Evolutionary conservation across 2,888 invertebrate species (phyloP), one percentile per base, ranked within the genome.

Genomic region (Rotaria magnacalcarata): DNA sequence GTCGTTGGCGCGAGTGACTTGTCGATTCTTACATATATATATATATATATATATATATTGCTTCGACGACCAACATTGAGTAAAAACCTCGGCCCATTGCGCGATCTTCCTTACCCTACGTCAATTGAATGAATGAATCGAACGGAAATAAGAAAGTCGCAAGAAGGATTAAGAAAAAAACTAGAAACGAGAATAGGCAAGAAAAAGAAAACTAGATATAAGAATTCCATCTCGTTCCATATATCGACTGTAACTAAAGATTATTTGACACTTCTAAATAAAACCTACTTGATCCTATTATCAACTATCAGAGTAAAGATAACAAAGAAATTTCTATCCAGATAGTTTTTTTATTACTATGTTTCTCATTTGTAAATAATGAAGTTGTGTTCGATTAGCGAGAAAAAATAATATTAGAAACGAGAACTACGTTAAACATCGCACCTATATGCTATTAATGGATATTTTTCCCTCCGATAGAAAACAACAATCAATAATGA

Each of bases 71-170:
- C 67, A 67, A 67, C 34, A 67, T 34, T 34, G 52, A 14, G 27
- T 3, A 27, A 67, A 67, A 34, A 67, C 67, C 67, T 67, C 34
- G 27, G 67, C 67, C 67, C 67, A 67, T 67, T 34, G 67, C 27
- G 27, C 67, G 67, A 67, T 67, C 67, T n/a, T 67, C 67, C 16
- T 67, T 16, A 67, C 67, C 34, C 67, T 67, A 67, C 67, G 27
- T 67, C 67, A 67, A 67, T 67, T 8, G 67, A 67, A 67, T 67
- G 60, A 60, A 60, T 34, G 67, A 67, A 67, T 34, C 34, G 67
- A 67, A 67, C 67, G 67, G 67, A 67, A 67, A 67, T 67, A 67
- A 19, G 67, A 67, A 67, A 34, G 67, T 67, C 67, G 67, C 16
- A 14, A 67, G 16, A 16, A 34, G 67, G 67, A 67, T 67, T 67